These are phyloP conservation scores for Gymnothorax javanicus DNA, from an alignment of 2,797 vertebrate species.

Conservation along the genomic window DNA sequence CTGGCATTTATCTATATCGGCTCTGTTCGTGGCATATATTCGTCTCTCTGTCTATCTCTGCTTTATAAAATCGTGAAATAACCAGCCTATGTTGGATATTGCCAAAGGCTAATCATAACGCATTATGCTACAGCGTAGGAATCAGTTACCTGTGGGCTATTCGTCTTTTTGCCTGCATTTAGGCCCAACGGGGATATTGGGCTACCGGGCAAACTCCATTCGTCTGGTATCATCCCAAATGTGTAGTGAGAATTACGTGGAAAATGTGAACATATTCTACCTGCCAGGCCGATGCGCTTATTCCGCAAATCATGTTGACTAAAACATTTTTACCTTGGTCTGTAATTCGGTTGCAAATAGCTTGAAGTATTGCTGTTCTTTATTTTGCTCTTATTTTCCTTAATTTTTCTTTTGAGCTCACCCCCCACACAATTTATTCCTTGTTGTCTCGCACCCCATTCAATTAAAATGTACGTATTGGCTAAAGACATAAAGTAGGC, in stretches of 20 bases:
- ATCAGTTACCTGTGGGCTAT: too few species aligned
- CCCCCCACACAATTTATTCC: background rate
- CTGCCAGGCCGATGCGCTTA: background rate
- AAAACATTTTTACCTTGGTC: background rate
- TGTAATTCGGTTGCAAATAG: background rate
- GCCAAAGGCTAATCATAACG: background rate
- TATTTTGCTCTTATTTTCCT: background rate
- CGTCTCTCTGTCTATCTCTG: background rate
- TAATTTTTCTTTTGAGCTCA: background rate
- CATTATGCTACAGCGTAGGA: background rate
- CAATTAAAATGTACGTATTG: background rate
- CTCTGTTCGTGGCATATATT: background rate
- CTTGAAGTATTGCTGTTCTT: background rate
- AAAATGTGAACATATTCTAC: background rate
- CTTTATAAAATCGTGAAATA: background rate
- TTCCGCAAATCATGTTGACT: background rate
- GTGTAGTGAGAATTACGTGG: background rate
- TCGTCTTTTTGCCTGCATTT: background rate
- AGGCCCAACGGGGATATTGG: background rate
- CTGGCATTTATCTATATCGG: background rate
- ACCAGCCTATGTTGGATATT: background rate
- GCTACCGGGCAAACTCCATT: constrained; percentile 19
- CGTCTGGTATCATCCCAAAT: background rate
- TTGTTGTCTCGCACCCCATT: background rate
- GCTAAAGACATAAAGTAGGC: background rate